A percentile compares a stretch with the other conserved stretches of the same genome.
These are phyloP conservation scores for Ectobius pallidus DNA, from an alignment of 2,888 invertebrate genomes.

Conservation along the genomic window DNA sequence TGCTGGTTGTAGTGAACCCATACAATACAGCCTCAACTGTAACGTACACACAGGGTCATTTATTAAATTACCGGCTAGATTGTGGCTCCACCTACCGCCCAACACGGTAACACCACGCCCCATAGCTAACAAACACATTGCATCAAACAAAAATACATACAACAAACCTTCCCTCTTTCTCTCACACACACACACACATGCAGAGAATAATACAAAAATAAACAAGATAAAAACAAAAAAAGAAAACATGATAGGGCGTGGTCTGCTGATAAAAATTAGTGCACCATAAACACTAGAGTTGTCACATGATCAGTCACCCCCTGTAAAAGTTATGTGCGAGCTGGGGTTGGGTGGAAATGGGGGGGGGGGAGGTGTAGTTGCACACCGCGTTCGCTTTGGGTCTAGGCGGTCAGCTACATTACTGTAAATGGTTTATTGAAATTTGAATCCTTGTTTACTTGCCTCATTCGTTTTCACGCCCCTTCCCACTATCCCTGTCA, in stretches of 20 bases:
- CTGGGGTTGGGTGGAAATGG: neutral
- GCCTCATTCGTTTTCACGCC: conserved; percentile 15
- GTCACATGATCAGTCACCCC: conserved; percentile 33
- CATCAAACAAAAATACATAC: conserved; percentile 28
- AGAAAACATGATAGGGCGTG: conserved; percentile 31
- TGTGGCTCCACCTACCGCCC: conserved; percentile 31
- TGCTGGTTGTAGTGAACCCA: too few relatives aligned
- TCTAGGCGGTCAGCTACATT: neutral
- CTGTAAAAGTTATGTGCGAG: too few relatives aligned
- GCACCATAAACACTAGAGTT: conserved; percentile 28
- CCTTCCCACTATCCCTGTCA: neutral
- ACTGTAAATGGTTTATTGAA: conserved; percentile 31
- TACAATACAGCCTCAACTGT: too few relatives aligned
- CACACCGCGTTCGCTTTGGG: too few relatives aligned
- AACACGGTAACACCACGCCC: neutral
- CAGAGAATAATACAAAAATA: neutral
- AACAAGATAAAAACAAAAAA: conserved; percentile 29
- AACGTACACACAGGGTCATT: conserved; percentile 14
- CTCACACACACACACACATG: too few relatives aligned
- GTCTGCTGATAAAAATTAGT: conserved; percentile 34
- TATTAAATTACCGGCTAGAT: conserved; percentile 34
- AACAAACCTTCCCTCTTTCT: conserved; percentile 6
- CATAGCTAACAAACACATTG: neutral
- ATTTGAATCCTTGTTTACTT: conserved; percentile 29
- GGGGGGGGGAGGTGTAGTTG: neutral